Percentiles rank a stretch among this genome's conserved stretches.
phyloP scores from a whole-genome alignment of 2,888 invertebrate genomes.

The Xestia ashworthii region DNA sequence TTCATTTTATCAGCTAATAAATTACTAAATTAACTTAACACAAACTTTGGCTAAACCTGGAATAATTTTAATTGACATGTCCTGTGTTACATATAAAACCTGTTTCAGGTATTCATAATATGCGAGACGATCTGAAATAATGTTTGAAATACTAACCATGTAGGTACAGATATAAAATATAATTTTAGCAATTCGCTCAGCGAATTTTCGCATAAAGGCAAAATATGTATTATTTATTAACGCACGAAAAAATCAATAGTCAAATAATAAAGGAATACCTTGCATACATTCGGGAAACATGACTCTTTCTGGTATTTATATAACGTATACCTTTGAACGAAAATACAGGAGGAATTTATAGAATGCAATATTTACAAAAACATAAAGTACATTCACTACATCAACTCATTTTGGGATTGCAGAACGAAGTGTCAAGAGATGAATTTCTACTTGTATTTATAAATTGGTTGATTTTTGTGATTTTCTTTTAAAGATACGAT shows the following conservation, averaged over 20 bases:
- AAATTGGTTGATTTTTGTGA: background rate
- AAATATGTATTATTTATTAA: slow-evolving; percentile 4
- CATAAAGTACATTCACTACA: background rate
- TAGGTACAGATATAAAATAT: slow-evolving; percentile 11
- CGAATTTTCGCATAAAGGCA: slow-evolving; percentile 39
- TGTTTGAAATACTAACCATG: slow-evolving; percentile 7
- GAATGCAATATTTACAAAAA: slow-evolving; percentile 7
- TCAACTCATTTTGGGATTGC: background rate
- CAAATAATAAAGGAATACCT: slow-evolving; percentile 19
- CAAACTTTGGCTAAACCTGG: slow-evolving; percentile 25
- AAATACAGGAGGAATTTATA: slow-evolving; percentile 8
- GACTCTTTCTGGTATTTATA: background rate
- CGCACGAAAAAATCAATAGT: background rate
- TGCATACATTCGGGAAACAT: slow-evolving; percentile 1
- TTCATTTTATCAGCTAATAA: slow-evolving; percentile 30
- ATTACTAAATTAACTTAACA: slow-evolving; percentile 50
- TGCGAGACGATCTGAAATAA: slow-evolving; percentile 17
- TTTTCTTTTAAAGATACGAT: background rate
- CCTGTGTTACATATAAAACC: background rate
- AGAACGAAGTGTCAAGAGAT: background rate
- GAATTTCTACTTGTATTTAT: background rate
- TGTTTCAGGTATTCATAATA: background rate
- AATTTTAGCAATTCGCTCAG: slow-evolving; percentile 44
- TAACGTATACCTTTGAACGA: background rate
- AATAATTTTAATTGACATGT: background rate